Evolutionary conservation across 2,113 vertebrate species (phyloP).

Genomic region (Gila orcuttii): DNA sequence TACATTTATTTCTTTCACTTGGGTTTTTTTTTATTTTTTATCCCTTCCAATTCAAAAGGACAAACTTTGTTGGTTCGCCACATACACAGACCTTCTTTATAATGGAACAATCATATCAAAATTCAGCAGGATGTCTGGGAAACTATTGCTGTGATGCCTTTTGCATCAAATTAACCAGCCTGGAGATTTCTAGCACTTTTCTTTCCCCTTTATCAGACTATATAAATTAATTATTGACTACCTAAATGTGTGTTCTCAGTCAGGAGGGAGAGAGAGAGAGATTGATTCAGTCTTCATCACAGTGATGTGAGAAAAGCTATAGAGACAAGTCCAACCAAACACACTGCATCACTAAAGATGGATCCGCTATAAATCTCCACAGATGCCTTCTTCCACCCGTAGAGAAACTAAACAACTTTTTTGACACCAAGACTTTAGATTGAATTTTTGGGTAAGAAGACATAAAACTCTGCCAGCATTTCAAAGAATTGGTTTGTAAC

Average conservation of each 20-base stretch:
- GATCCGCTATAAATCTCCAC: conserved; percentile 15
- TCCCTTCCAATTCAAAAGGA: neutral
- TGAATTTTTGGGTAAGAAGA: neutral
- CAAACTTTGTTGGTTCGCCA: neutral
- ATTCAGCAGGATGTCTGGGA: neutral
- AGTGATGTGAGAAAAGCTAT: neutral
- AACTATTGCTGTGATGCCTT: neutral
- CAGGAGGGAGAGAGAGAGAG: conserved; percentile 9
- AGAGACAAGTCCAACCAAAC: conserved; percentile 35
- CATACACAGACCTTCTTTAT: neutral
- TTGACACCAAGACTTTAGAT: conserved; percentile 9
- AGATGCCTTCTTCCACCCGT: neutral
- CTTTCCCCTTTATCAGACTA: neutral
- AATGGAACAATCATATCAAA: neutral
- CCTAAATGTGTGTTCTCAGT: conserved; percentile 34
- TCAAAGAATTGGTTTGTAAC: neutral
- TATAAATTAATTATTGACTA: conserved; percentile 38
- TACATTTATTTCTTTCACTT: neutral
- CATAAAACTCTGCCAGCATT: neutral
- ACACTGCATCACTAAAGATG: conserved; percentile 32
- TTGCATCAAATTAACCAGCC: neutral
- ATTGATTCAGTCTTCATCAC: conserved; percentile 24
- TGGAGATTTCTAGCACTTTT: conserved; percentile 10
- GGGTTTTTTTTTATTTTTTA: neutral
- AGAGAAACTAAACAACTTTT: conserved; percentile 3